Evolutionary conservation across 2,888 invertebrate species (phyloP).

Genomic region (Pandemis heparana): DNA sequence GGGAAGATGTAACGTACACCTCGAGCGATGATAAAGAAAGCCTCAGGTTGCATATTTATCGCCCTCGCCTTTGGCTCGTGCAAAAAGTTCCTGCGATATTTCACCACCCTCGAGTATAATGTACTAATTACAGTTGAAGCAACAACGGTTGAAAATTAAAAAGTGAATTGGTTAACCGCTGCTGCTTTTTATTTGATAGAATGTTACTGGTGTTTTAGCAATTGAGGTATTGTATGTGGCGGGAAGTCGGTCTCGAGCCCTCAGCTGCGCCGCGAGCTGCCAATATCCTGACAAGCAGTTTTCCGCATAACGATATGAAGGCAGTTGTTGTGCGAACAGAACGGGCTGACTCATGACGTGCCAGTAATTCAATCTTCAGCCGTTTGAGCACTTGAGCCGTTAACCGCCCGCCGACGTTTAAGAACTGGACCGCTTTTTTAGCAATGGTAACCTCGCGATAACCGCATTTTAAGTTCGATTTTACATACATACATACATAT

Average conservation of each 20-base stretch:
- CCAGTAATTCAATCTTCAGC: neutral
- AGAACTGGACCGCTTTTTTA: neutral
- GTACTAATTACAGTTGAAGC: too few relatives aligned
- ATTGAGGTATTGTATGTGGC: neutral
- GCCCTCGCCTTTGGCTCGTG: too few relatives aligned
- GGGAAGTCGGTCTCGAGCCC: neutral
- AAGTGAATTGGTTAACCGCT: too few relatives aligned
- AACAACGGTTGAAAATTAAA: too few relatives aligned
- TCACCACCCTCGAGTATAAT: too few relatives aligned
- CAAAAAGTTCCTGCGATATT: too few relatives aligned
- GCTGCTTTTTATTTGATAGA: neutral
- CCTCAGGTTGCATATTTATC: too few relatives aligned
- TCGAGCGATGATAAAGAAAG: too few relatives aligned
- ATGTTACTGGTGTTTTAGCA: conserved; percentile 10
- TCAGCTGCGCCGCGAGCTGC: neutral
- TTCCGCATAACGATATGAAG: neutral
- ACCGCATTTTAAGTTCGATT: too few relatives aligned
- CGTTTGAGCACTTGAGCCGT: neutral
- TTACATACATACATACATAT: too few relatives aligned
- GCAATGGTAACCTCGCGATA: too few relatives aligned
- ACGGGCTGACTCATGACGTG: neutral
- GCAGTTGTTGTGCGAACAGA: neutral
- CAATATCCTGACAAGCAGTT: conserved; percentile 9
- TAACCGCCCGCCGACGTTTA: neutral
- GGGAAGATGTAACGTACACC: too few relatives aligned